Evolutionary conservation across 2,113 vertebrate genomes (phyloP), one percentile per base, ranked within the genome.

Genomic region (Cephalopholis sonnerati): DNA sequence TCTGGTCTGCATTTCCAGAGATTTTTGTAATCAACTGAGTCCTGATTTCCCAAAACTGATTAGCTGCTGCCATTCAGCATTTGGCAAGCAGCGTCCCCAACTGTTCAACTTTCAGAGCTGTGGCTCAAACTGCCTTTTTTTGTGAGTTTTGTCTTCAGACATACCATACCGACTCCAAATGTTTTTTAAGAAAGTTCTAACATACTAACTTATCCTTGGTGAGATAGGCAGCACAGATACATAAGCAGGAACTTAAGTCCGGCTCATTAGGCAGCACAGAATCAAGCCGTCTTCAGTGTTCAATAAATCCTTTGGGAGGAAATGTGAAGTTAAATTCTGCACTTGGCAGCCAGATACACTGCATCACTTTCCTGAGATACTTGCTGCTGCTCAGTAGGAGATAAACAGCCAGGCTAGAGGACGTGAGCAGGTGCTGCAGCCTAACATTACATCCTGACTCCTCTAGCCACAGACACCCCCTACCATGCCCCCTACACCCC

Each of bases 31-130:
- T 91, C 81, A 81, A 83, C 85, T 2, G 62, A 84, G 62, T 82
- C 51, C 46, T 73, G 75, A 81, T 83, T 88, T 88, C 54, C 59
- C 80, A 62, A 88, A 93, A 86, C 75, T 79, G 79, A 90, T 69
- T 79, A 77, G 57, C 79, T 86, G 70, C 74, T 86, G 78, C 78
- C 82, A 87, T 84, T 90, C 80, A 32, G 71, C 2, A 29, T 83
- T 90, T 92, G 88, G 88, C 89, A 92, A 73, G 81, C 48, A n/a
- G 17, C 13, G 32, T 78, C 72, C 65, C 90, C 88, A 90, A 90
- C 92, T 90, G 90, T 91, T 89, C 87, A 65, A 86, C 70, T 79
- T 79, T 81, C 80, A 77, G 46, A 62, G 81, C 62, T 76, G 55
- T 65, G 61, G 68, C 65, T 82, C 50, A 58, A 22, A 78, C 55